phyloP scores from a whole-genome alignment of 2,113 vertebrate species.

The Rhinichthys klamathensis region DNA sequence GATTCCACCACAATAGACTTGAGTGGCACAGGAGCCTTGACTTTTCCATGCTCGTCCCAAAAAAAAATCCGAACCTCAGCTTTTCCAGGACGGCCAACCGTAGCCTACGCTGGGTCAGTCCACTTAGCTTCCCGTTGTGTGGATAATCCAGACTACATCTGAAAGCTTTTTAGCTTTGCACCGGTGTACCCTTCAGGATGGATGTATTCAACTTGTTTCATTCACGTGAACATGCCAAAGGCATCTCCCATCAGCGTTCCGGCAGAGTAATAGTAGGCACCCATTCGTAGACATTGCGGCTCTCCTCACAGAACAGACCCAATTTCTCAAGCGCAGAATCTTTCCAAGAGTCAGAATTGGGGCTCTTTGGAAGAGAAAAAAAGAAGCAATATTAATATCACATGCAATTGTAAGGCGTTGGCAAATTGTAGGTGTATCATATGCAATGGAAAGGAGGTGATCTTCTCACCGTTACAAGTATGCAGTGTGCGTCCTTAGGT shows the following conservation, averaged over 20 bases:
- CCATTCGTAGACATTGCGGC: constrained; percentile 91
- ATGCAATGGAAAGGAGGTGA: background rate
- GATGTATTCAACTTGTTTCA: constrained; percentile 73
- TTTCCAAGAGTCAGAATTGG: constrained; percentile 89
- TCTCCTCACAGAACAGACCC: constrained; percentile 89
- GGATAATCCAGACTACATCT: constrained; percentile 65
- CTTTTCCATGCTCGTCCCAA: constrained; percentile 30
- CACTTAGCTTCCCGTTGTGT: constrained; percentile 38
- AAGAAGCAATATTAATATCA: constrained; percentile 39
- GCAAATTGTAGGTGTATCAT: constrained; percentile 18
- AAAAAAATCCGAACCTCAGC: constrained; percentile 47
- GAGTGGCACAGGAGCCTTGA: constrained; percentile 11
- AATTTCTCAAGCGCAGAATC: constrained; percentile 90
- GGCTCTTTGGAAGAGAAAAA: constrained; percentile 77
- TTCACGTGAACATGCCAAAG: constrained; percentile 39
- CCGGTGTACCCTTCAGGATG: constrained; percentile 69
- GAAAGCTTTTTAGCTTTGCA: constrained; percentile 67
- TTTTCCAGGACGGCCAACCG: constrained; percentile 39
- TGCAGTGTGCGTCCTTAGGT: constrained; percentile 91
- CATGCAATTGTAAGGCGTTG: background rate
- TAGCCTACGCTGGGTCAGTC: constrained; percentile 29
- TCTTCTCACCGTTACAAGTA: constrained; percentile 91
- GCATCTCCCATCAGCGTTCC: constrained; percentile 78
- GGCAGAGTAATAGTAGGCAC: constrained; percentile 91
- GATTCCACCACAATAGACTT: constrained; percentile 31